These are phyloP conservation scores for Theretra japonica DNA, from an alignment of 2,888 invertebrate genomes.

Conservation along the genomic window DNA sequence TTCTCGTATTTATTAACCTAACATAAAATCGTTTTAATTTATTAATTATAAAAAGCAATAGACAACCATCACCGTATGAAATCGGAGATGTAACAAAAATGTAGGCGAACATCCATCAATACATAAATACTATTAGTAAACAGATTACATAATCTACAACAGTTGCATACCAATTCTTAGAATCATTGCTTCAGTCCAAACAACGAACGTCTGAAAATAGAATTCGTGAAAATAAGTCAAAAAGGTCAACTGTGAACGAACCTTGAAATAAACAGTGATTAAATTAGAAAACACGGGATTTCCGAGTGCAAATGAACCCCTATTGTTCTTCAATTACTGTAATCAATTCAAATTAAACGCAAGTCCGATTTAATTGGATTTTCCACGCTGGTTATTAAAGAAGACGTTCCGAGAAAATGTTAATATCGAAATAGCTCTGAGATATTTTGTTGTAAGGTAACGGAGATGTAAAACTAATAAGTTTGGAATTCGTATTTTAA, in stretches of 20 bases:
- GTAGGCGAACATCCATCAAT: neutral
- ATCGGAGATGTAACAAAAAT: neutral
- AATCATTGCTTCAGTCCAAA: too few species aligned
- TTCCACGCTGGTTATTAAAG: constrained; percentile 28
- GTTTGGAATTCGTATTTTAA: too few species aligned
- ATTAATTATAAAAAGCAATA: too few species aligned
- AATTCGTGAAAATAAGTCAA: neutral
- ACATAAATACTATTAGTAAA: too few species aligned
- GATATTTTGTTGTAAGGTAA: too few species aligned
- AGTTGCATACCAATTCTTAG: too few species aligned
- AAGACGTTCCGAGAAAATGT: constrained; percentile 37
- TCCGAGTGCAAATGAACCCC: constrained; percentile 57
- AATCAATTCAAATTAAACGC: constrained; percentile 61
- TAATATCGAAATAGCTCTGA: constrained; percentile 5
- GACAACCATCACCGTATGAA: too few species aligned
- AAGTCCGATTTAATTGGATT: constrained; percentile 51
- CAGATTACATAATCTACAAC: too few species aligned
- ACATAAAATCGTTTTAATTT: too few species aligned
- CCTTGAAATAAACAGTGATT: constrained; percentile 37
- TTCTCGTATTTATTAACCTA: too few species aligned
- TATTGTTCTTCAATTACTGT: constrained; percentile 61
- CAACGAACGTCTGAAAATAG: neutral
- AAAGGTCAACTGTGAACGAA: constrained; percentile 1
- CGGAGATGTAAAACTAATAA: too few species aligned
- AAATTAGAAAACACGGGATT: constrained; percentile 52